phyloP scores from a whole-genome alignment of 2,113 vertebrate genomes.

The Brachypteracias leptosomus region DNA sequence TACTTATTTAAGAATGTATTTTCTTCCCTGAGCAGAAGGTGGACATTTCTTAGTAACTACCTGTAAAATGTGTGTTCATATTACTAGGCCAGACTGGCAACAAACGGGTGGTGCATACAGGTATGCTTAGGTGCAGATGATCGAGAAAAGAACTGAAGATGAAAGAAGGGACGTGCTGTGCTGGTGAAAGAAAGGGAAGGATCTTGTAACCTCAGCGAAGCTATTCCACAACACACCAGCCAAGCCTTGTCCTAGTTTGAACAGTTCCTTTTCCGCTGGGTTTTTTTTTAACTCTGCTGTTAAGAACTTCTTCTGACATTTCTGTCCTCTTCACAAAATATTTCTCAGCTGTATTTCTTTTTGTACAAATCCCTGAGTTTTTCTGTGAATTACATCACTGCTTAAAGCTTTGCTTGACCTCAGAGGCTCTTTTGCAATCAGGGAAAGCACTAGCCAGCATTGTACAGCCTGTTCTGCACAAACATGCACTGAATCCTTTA shows the following conservation, averaged over 20 bases:
- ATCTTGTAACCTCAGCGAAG: neutral
- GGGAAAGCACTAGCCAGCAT: accelerated
- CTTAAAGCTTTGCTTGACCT: neutral
- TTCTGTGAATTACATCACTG: neutral
- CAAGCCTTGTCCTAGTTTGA: neutral
- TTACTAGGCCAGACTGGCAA: neutral
- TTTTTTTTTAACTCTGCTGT: neutral
- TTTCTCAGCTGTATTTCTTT: neutral
- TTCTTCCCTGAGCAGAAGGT: neutral
- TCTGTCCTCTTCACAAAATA: neutral
- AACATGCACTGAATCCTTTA: neutral
- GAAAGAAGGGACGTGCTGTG: neutral
- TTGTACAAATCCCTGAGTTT: neutral
- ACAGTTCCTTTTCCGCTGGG: neutral
- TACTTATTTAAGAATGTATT: neutral
- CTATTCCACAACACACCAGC: neutral
- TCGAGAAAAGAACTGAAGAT: neutral
- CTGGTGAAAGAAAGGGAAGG: neutral
- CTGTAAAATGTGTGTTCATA: neutral
- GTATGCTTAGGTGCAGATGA: neutral
- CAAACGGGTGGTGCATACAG: neutral
- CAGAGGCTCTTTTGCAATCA: neutral
- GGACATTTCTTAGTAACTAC: neutral
- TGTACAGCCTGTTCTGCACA: neutral
- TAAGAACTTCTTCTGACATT: neutral